Evolutionary conservation across 1,140 invertebrate genomes (phyloP).

Genomic region (Papilio polytes): DNA sequence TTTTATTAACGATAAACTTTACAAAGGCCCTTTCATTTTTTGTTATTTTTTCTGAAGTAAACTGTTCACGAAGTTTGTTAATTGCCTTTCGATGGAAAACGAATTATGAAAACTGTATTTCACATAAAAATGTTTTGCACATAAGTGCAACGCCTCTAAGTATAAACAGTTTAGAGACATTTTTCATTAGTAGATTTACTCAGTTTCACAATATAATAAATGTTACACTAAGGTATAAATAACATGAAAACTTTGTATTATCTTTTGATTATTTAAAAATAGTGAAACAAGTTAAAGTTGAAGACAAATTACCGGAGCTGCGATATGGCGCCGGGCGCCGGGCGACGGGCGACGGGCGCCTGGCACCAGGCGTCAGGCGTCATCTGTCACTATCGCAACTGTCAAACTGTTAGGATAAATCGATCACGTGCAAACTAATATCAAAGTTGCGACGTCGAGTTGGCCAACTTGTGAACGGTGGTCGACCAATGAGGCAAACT

Average conservation of each 20-base stretch:
- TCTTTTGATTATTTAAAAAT: slow-evolving; percentile 8
- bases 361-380: slow-evolving; percentile 65
- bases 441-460: slow-evolving; percentile 73
- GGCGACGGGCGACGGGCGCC: too few relatives aligned
- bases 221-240: neutral
- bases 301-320: slow-evolving; percentile 71
- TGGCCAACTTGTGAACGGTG: slow-evolving; percentile 58
- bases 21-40: slow-evolving; percentile 3
- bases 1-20: slow-evolving; percentile 30
- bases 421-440: slow-evolving; percentile 80
- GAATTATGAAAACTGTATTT: neutral
- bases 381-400: slow-evolving; percentile 79
- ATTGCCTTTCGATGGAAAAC: neutral
- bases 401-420: slow-evolving; percentile 74
- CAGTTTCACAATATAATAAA: neutral
- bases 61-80: slow-evolving; percentile 9
- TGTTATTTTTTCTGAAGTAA: slow-evolving; percentile 4
- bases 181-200: neutral
- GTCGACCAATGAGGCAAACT: slow-evolving; percentile 56
- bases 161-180: neutral
- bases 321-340: slow-evolving; percentile 67
- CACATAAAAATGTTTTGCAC: neutral
- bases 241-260: neutral
- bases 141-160: too few relatives aligned
- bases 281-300: slow-evolving; percentile 48